Evolutionary conservation across 23 tunicate species (phyloP).

Genomic region (Phallusia fumigata): DNA sequence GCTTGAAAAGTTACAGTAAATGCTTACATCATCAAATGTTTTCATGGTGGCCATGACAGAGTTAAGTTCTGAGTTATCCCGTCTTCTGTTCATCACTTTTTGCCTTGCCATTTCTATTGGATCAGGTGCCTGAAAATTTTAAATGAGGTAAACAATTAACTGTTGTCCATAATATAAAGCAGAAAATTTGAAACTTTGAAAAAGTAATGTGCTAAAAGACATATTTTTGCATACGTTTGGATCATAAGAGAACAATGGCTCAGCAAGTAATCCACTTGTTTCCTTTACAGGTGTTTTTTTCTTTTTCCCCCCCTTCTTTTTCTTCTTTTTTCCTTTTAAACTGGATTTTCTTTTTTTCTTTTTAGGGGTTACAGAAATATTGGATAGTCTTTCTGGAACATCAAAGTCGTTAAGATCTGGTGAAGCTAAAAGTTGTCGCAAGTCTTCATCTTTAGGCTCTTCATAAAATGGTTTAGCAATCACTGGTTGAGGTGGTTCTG

Average conservation of each 20-base stretch:
- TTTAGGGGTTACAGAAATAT: slow-evolving; percentile 12
- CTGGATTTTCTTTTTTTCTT: slow-evolving; percentile 22
- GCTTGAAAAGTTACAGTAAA: not conserved
- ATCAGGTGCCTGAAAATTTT: slow-evolving; percentile 18
- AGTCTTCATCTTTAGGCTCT: slow-evolving; percentile 56
- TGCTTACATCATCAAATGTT: slow-evolving; percentile 34
- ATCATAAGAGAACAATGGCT: slow-evolving; percentile 45
- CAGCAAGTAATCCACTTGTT: slow-evolving; percentile 9
- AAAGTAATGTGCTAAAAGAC: too few species aligned
- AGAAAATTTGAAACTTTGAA: too few species aligned
- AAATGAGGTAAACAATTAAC: too few species aligned
- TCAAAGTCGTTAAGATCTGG: slow-evolving; percentile 42
- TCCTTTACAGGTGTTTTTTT: slow-evolving; percentile 6
- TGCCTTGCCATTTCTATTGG: slow-evolving; percentile 16
- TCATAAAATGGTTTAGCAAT: slow-evolving; percentile 13
- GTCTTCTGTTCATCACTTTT: not conserved
- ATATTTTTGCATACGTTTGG: slow-evolving; percentile 23
- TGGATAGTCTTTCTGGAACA: slow-evolving; percentile 14
- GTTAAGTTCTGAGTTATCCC: slow-evolving; percentile 23
- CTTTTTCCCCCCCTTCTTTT: slow-evolving; percentile 24
- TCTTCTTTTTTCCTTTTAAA: slow-evolving; percentile 34
- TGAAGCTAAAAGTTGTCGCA: slow-evolving; percentile 29
- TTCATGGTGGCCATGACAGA: slow-evolving; percentile 19
- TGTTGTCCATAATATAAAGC: too few species aligned
- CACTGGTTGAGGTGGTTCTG: not conserved